phyloP scores from a whole-genome alignment of 2,797 vertebrate species.

The Schizopygopsis pylzovi region DNA sequence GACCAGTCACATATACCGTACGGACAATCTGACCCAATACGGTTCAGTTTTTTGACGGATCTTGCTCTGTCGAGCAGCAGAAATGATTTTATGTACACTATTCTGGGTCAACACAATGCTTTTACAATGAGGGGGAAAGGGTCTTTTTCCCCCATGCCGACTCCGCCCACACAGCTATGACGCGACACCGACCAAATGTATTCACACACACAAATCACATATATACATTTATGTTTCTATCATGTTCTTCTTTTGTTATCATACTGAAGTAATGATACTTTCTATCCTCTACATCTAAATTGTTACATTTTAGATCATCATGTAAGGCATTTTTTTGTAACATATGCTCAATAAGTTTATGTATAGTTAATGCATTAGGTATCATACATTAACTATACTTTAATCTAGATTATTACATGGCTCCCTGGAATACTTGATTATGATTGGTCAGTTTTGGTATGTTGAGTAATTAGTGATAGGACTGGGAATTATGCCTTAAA shows the following conservation, averaged over 20 bases:
- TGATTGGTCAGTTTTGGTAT: neutral
- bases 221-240: neutral
- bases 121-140: no score
- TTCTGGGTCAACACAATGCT: no score
- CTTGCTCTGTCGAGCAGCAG: no score
- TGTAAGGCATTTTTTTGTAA: neutral
- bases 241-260: neutral
- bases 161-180: no score
- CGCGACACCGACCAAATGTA: no score
- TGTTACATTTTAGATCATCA: neutral
- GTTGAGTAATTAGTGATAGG: neutral
- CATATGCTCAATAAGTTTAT: neutral
- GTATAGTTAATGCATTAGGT: neutral
- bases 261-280: slow-evolving; percentile 1
- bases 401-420: neutral
- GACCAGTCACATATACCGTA: no score
- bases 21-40: no score
- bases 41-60: no score
- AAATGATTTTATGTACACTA: no score
- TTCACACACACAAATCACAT: neutral
- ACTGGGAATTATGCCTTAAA: neutral
- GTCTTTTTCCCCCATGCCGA: no score
- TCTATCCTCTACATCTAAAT: neutral
- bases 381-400: neutral
- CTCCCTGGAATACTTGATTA: no score